Base-by-base conservation (phyloP, 2,888 invertebrate genomes). In the Iselma pallidipennis region DNA sequence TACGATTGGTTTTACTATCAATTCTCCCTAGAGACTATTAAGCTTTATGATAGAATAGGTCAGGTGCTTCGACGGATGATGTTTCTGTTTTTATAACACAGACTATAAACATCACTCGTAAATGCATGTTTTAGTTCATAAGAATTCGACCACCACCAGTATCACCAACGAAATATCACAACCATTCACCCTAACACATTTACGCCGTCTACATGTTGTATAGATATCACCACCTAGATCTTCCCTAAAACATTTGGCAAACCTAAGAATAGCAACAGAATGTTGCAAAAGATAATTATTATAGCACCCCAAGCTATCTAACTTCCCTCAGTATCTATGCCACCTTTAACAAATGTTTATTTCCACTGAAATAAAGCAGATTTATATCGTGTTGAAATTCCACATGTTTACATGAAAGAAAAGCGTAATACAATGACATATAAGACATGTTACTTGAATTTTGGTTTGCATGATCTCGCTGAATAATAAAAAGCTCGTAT, bases 1-100 rank as follows among this genome's bases (percentile, higher is more conserved):
- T 77, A 77, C 71, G 75, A 75, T 75, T 74, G 72, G 74, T 76
- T 78, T 76, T 77, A 78, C 70, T 77, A 75, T 76, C 78, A 77
- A 77, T 78, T 78, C 74, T 70, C 76, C 73, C 72, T 45, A 33
- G 75, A 69, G 76, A 73, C 77, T 75, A 76, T 78, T 76, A 76
- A 75, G 74, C 70, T 76, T 77, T 76, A 78, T 76, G 76, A 75
- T 72, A 72, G 73, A 75, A 73, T 75, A 74, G 77, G 76, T 76
- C 76, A 76, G 76, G 74, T 74, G 73, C 66, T 74, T 70, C 63
- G 66, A 60, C 62, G 66, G 67, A 65, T 70, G 68, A 68, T 71
- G 67, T 71, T 68, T 68, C 70, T 67, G 69, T 74, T 76, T 77
- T 76, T 76, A 78, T 72, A 75, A 70, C 75, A 66, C 63, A 23